phyloP scores from a whole-genome alignment of 2,888 invertebrate species.

The Helicoverpa assulta region DNA sequence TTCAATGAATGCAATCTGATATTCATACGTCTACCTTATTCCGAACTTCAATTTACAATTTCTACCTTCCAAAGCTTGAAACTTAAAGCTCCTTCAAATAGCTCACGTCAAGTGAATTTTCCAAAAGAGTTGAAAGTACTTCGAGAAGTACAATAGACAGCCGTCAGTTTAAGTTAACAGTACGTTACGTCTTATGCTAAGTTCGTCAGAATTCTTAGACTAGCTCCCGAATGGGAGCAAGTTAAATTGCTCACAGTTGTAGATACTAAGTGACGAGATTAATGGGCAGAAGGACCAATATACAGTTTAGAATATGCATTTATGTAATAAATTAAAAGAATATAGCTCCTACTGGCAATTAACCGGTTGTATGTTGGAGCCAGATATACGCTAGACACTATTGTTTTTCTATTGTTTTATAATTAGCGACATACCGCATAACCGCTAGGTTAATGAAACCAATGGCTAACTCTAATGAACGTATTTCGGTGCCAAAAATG shows the following conservation, averaged over 20 bases:
- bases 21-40: neutral
- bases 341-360: neutral
- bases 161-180: conserved; percentile 8
- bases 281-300: conserved; percentile 17
- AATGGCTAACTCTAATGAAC: too few species aligned
- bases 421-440: too few species aligned
- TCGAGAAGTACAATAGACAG: neutral
- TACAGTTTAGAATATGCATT: neutral
- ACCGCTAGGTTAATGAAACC: too few species aligned
- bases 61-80: neutral
- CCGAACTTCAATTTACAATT: neutral
- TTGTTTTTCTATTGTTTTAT: too few species aligned
- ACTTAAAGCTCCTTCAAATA: neutral
- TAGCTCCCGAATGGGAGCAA: conserved; percentile 35
- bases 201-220: conserved; percentile 35
- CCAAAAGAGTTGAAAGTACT: neutral
- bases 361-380: too few species aligned
- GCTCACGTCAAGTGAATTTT: conserved; percentile 7
- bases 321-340: neutral
- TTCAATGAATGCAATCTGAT: neutral
- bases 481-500: too few species aligned
- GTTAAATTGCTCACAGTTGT: conserved; percentile 45
- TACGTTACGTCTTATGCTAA: conserved; percentile 8
- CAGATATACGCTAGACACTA: too few species aligned
- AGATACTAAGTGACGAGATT: neutral